Conservation (phyloP, 1,140 invertebrate species). For the Araneus ventricosus region DNA sequence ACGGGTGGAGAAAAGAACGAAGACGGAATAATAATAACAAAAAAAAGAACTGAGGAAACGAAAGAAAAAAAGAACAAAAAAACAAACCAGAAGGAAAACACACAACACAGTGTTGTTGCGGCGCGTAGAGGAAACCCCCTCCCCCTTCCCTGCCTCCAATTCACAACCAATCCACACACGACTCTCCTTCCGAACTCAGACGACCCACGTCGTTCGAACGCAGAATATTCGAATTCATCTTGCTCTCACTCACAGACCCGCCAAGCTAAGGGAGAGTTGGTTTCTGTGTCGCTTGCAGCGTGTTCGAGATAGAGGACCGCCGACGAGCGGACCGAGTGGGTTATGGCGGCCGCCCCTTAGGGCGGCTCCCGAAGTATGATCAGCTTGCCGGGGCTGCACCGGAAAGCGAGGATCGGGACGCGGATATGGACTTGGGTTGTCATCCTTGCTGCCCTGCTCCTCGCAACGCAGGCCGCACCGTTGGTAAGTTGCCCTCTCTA, state of each 20-base stretch:
- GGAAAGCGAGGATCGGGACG: conserved; percentile 34
- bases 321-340: background rate
- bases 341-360: conserved; percentile 60
- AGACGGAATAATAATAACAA: background rate
- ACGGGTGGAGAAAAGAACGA: background rate
- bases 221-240: conserved; percentile 17
- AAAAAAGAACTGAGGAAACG: background rate
- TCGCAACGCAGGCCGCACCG: background rate
- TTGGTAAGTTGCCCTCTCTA: background rate
- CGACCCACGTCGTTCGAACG: conserved; percentile 38
- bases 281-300: background rate
- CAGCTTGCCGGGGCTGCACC: conserved; percentile 32
- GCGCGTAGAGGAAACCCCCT: conserved; percentile 33
- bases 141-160: background rate
- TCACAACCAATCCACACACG: conserved; percentile 53
- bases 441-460: background rate
- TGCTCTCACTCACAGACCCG: background rate
- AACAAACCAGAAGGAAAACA: conserved; percentile 12
- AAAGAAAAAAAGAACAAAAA: background rate
- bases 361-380: conserved; percentile 55
- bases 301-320: background rate
- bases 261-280: background rate
- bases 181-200: background rate
- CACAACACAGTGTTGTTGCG: conserved; percentile 51
- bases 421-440: background rate